These are phyloP conservation scores for Aptenodytes forsteri DNA, from an alignment of 2,113 vertebrate genomes.

Conservation along the genomic window DNA sequence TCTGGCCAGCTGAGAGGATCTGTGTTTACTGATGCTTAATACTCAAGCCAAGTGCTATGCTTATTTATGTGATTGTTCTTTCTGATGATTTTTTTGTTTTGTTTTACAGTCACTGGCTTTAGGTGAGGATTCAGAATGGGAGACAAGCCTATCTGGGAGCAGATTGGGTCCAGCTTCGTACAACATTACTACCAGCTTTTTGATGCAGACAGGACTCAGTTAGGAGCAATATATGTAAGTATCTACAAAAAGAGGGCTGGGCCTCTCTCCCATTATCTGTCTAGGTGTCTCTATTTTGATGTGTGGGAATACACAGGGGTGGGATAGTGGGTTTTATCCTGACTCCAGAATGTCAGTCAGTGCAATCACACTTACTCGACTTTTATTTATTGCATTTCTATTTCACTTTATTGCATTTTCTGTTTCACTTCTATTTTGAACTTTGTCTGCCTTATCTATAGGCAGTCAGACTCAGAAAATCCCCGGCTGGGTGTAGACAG, in stretches of 20 bases:
- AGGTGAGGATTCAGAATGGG: conserved; percentile 91
- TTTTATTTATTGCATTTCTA: background rate
- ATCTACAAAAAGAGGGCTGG: background rate
- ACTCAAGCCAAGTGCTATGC: background rate
- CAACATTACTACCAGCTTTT: conserved; percentile 97
- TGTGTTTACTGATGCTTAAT: background rate
- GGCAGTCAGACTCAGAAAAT: background rate
- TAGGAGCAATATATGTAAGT: conserved; percentile 98
- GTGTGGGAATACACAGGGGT: background rate
- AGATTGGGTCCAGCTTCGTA: conserved; percentile 98
- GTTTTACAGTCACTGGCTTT: conserved; percentile 79
- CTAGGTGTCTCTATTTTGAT: background rate
- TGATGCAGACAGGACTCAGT: conserved; percentile 91
- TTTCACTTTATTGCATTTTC: too few relatives aligned
- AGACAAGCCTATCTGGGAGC: conserved; percentile 98
- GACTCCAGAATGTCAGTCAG: background rate
- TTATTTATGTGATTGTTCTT: background rate
- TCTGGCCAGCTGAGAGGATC: background rate
- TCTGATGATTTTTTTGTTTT: background rate
- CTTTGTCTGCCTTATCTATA: background rate
- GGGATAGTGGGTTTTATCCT: background rate
- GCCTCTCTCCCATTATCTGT: rapidly evolving
- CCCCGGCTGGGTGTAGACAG: background rate
- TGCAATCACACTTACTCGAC: background rate
- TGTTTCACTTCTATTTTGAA: background rate